Conservation (phyloP, 2,797 vertebrate species). For the Pangasius krempfi region DNA sequence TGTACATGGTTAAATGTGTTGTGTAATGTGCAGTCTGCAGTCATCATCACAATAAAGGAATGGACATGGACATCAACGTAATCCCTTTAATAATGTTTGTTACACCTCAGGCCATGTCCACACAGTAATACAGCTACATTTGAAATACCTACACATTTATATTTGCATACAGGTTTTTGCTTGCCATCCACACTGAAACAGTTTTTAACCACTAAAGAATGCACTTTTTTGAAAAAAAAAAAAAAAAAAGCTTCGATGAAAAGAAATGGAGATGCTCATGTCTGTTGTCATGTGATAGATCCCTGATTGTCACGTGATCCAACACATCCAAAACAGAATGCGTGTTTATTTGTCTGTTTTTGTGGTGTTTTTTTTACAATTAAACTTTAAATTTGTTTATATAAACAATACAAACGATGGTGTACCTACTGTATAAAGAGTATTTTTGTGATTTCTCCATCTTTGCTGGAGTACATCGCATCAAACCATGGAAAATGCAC, state of each 20-base stretch:
- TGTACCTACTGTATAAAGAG: no score
- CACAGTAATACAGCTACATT: not conserved
- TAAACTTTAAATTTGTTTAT: not conserved
- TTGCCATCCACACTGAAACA: not conserved
- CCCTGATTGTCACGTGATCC: not conserved
- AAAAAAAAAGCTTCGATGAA: not conserved
- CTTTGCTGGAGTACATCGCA: not conserved
- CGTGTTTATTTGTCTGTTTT: not conserved
- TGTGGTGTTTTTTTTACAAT: not conserved
- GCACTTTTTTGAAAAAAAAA: not conserved
- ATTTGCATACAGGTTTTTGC: no score
- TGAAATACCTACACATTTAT: not conserved
- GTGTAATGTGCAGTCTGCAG: not conserved
- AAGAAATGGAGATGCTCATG: not conserved
- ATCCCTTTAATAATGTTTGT: constrained; percentile 1
- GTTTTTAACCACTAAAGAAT: not conserved
- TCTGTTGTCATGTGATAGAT: not conserved
- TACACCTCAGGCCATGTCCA: not conserved
- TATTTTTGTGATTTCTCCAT: not conserved
- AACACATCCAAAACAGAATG: not conserved
- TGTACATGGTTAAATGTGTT: constrained; percentile 13
- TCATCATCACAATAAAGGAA: constrained; percentile 3
- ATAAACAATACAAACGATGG: not conserved
- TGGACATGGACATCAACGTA: not conserved
- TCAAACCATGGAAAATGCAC: not conserved